These are phyloP conservation scores for Drosophila eohydei DNA, from an alignment of 2,888 invertebrate species.

Conservation along the genomic window DNA sequence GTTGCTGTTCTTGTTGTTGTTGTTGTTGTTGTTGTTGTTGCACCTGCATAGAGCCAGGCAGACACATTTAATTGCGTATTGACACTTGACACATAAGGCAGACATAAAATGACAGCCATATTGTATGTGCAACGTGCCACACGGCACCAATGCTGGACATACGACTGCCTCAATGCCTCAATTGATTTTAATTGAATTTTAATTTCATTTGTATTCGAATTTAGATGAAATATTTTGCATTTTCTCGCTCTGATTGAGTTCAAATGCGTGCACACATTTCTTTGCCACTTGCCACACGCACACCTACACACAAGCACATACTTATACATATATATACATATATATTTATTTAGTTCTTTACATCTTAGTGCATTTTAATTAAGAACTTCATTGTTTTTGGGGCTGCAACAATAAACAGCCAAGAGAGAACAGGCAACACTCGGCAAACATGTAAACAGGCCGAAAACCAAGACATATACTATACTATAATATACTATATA, in stretches of 20 bases:
- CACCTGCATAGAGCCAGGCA: constrained; percentile 24
- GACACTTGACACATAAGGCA: constrained; percentile 26
- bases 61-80: constrained; percentile 13
- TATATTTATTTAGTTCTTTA: constrained; percentile 40
- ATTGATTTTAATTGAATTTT: constrained; percentile 71
- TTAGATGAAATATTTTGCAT: constrained; percentile 35
- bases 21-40: constrained; percentile 10
- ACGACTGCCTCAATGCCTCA: constrained; percentile 34
- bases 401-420: constrained; percentile 37
- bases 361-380: constrained; percentile 69
- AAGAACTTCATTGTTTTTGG: constrained; percentile 60
- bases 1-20: not conserved
- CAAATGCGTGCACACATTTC: constrained; percentile 7
- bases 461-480: constrained; percentile 1
- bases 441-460: constrained; percentile 6
- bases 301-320: not conserved
- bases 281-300: constrained; percentile 14
- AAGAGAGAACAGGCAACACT: constrained; percentile 3
- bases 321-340: not conserved
- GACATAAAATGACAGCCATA: constrained; percentile 2
- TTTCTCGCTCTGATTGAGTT: constrained; percentile 23
- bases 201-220: constrained; percentile 42
- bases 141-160: constrained; percentile 8
- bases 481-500: not conserved
- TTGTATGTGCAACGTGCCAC: constrained; percentile 9